Evolutionary conservation across 2,797 vertebrate genomes (phyloP).

Genomic region (Sarcophilus harrisii): DNA sequence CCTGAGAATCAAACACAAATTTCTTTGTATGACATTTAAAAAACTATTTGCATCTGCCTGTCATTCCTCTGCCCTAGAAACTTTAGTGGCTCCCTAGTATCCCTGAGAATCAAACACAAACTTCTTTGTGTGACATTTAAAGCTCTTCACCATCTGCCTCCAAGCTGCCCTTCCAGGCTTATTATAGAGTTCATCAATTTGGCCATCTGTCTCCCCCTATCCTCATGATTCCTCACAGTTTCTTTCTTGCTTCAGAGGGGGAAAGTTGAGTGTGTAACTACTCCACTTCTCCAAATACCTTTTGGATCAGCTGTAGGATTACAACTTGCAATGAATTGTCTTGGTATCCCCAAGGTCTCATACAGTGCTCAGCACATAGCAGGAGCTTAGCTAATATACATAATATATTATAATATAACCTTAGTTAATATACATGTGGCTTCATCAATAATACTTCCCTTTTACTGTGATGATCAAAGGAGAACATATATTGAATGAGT

Average conservation of each 20-base stretch:
- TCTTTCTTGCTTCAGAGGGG: too few species aligned
- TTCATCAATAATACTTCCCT: not conserved
- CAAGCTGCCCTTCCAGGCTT: not conserved
- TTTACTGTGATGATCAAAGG: not conserved
- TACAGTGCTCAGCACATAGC: not conserved
- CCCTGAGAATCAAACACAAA: not conserved
- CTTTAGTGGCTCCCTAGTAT: not conserved
- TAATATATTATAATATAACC: too few species aligned
- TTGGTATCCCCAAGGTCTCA: not conserved
- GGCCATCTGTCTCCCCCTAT: not conserved
- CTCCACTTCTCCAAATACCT: too few species aligned
- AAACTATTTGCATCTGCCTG: too few species aligned
- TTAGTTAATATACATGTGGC: not conserved
- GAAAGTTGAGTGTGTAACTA: too few species aligned
- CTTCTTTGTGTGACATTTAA: not conserved
- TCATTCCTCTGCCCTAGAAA: not conserved
- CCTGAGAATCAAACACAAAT: not conserved
- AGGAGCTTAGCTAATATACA: not conserved
- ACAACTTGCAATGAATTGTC: too few species aligned
- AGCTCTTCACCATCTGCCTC: not conserved
- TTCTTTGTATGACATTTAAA: too few species aligned
- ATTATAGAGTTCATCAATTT: not conserved
- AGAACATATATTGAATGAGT: not conserved
- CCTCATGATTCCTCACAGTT: not conserved
- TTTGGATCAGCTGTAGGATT: too few species aligned